Evolutionary conservation across 2,888 invertebrate species (phyloP), one percentile per base, ranked within the genome.

Genomic region (Pachycephus smyrnensis): DNA sequence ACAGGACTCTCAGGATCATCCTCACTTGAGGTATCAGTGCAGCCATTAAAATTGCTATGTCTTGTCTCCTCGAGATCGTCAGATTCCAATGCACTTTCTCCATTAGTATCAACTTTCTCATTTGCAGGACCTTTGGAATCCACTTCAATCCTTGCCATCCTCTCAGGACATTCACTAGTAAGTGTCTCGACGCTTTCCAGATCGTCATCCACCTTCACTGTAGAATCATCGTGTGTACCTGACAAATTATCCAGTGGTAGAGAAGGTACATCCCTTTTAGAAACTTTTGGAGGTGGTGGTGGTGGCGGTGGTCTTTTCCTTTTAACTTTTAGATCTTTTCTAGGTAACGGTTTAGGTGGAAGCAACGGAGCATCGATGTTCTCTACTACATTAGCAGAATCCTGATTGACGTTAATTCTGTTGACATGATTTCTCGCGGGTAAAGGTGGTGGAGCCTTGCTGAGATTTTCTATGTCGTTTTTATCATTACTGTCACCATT

Each of bases 21-120:
- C 11, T n/a, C 40, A 40, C 2, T 15, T 40, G 15, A 40, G 15
- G 40, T 6, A 40, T 40, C 40, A 15, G 40, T 40, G 40, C 40
- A 40, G 1, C 4, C 15, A 4, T 40, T 40, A 40, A 40, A 15
- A 40, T 40, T 15, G 2, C 2, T 15, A 40, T 40, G 15, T 40
- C 40, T 6, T 40, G 15, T 40, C 15, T 4, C 40, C 15, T 15
- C 4, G 6, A 40, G 40, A 40, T 40, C 6, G 15, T 80, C 93
- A 90, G 82, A 92, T 93, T 88, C 92, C 93, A 80, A 93, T 93
- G 88, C 93, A 93, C 77, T 90, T 90, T 84, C 93, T 92, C 83
- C 93, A 92, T 88, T 92, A 93, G 84, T 90, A 77, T 68, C 31
- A 73, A 73, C 77, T 76, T 74, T n/a, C 76, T 77, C 80, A 15